Evolutionary conservation across 2,888 invertebrate species (phyloP), one percentile per base, ranked within the genome.

Genomic region (Apotomis betuletana): DNA sequence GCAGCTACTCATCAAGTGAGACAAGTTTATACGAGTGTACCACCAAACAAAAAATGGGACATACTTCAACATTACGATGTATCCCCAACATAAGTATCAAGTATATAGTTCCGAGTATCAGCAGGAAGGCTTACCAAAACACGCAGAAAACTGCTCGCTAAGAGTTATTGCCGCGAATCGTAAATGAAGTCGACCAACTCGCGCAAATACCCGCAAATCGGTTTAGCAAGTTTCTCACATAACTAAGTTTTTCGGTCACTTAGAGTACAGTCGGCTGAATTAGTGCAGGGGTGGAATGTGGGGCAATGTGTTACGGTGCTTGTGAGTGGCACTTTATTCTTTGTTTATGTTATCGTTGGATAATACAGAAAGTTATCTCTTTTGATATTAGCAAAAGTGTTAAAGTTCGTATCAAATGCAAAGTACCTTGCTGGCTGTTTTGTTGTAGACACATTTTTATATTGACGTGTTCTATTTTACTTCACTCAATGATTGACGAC

Each of bases 221-320:
- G 51, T 67, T 67, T 71, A 51, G 13, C 13, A 71, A 71, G 46
- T 71, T 61, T 67, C n/a, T 12, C 10, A 27, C 44, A 62, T 67
- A 67, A 67, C 61, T 49, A 71, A 71, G 71, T 71, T 71, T 71
- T 57, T 67, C 67, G 67, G 71, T 67, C 61, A 67, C 61, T 71
- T 67, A 58, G 41, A 49, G 63, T 44, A 61, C 61, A 41, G 12
- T 51, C 55, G 49, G 49, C 65, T 55, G 44, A 65, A 57, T 65
- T 65, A 57, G 55, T 27, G 51, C 49, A 49, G 36, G 61, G 61
- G 49, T 36, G 4, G 51, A 62, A 57, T 64, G 38, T 65, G 55
- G 55, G 46, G 55, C 55, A 65, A 27, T 38, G 62, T 38, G 13
- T 36, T 58, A 5, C 36, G 62, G 58, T 51, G 49, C 12, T 62